phyloP scores from a whole-genome alignment of 2,888 invertebrate genomes.

The Phasia obesa region DNA sequence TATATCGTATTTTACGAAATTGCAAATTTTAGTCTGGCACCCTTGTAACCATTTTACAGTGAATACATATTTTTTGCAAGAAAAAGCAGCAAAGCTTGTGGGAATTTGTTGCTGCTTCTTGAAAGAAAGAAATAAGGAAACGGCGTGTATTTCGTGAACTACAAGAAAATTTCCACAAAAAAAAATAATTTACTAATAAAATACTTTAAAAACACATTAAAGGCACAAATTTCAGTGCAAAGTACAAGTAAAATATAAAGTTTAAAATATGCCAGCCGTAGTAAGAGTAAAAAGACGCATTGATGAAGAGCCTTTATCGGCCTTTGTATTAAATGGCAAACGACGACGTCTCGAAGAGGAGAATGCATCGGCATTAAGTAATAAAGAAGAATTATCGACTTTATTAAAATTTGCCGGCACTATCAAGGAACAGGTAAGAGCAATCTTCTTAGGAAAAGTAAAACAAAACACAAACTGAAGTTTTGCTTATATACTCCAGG shows the following conservation, averaged over 20 bases:
- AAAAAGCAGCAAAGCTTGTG: slow-evolving; percentile 23
- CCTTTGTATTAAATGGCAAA: slow-evolving; percentile 88
- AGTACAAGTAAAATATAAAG: slow-evolving; percentile 22
- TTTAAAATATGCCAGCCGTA: slow-evolving; percentile 83
- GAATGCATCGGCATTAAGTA: slow-evolving; percentile 47
- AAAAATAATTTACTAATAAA: not conserved
- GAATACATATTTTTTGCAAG: slow-evolving; percentile 16
- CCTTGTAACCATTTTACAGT: not conserved
- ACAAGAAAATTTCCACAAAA: not conserved
- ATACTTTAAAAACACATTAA: not conserved
- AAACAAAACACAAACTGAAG: not conserved
- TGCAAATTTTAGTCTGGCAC: not conserved
- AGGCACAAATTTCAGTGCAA: not conserved
- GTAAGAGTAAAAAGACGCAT: slow-evolving; percentile 89
- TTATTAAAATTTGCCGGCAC: slow-evolving; percentile 89
- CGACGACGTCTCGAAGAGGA: slow-evolving; percentile 84
- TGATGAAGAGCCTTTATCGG: slow-evolving; percentile 88
- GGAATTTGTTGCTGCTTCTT: slow-evolving; percentile 26
- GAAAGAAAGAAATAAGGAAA: slow-evolving; percentile 11
- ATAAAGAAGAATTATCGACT: slow-evolving; percentile 84
- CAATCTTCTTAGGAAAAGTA: not conserved
- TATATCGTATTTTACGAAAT: too few species aligned
- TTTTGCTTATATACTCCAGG: slow-evolving; percentile 76
- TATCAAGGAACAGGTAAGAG: slow-evolving; percentile 85
- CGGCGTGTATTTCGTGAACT: slow-evolving; percentile 35